Base-by-base conservation (phyloP, 2,888 invertebrate genomes). In the Troilus luridus region DNA sequence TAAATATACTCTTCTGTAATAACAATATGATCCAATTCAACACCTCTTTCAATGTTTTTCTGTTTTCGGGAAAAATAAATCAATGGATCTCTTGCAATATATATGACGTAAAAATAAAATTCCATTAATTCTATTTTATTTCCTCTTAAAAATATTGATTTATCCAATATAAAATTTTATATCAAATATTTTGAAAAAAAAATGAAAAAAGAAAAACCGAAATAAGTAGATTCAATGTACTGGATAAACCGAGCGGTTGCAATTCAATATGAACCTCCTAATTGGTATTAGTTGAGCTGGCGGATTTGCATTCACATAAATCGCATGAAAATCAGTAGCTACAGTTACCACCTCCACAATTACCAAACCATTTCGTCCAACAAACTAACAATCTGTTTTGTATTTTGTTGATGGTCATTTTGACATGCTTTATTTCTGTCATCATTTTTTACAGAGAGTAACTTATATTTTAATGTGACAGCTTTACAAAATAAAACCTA, bases 221-320 rank as follows among this genome's bases (percentile, higher is more conserved):
- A 67, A 24, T 67, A 24, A 24, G n/a, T 24, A 67, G n/a, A 67
- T 67, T 67, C n/a, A 24, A 24, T 67, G 10, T 6, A 64, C 21
- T 64, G 6, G 10, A 10, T 11, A 24, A 0, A 0, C 3, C n/a
- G n/a, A 10, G 3, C n/a, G 21, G 27, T 72, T 72, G 27, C 24
- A 24, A 72, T 24, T 72, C 24, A 72, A 72, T 72, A 72, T 72
- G 27, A 72, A 27, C 27, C 27, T 14, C 27, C 72, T 27, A 27
- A 72, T 72, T 27, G 27, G 72, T 72, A 72, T 72, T 72, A 27
- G 72, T 0, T 5, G 27, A 2, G 72, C 27, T 17, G 27, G 24
- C 72, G 27, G 27, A 72, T 72, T 72, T 72, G 72, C 72, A 72
- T 72, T 27, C 72, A 72, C 72, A 72, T 72, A 72, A 72, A 72